Evolutionary conservation across 2,888 invertebrate species (phyloP), one percentile per base, ranked within the genome.

Genomic region (Drosophila aldrichi): DNA sequence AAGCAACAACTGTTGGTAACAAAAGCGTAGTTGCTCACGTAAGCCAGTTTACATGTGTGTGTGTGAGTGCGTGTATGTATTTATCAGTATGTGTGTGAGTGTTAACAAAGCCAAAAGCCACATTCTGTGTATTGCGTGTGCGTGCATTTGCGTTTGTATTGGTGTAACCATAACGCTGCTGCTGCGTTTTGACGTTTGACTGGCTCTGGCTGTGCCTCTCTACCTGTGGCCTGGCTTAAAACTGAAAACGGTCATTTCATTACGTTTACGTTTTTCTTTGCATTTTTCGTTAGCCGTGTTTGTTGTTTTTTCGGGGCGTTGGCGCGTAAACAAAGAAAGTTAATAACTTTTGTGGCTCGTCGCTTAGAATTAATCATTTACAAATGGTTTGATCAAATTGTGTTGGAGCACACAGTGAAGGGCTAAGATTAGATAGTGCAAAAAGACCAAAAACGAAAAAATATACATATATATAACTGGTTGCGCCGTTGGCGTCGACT

Each of bases 201-300:
- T 66, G 71, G 71, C 60, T 63, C 58, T 60, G 68, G 68, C 60
- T 61, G 51, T 54, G 68, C 22, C 48, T 48, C 48, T 34, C 57
- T 81, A 81, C 78, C 78, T 87, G 77, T 29, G 66, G 22, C 41
- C 36, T 79, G 71, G 69, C 67, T 83, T 41, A 63, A 64, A 79
- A 84, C 88, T 79, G 82, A 88, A 84, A 84, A 84, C 85, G 88
- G 84, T 88, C 89, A 89, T 89, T 89, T 89, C 64, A 66, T 88
- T 76, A 76, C 79, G 76, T 79, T 84, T 70, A 74, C 82, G 83
- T 84, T 82, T 83, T 89, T 79, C 68, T 81, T 68, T 18, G 59
- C 40, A 60, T 67, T 67, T 78, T 63, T 66, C 51, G 59, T 71
- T 43, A 61, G 64, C 64, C 62, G 64, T 61, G 72, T 67, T 77